phyloP scores from a whole-genome alignment of 1,140 invertebrate species.

The Oncopeltus fasciatus region DNA sequence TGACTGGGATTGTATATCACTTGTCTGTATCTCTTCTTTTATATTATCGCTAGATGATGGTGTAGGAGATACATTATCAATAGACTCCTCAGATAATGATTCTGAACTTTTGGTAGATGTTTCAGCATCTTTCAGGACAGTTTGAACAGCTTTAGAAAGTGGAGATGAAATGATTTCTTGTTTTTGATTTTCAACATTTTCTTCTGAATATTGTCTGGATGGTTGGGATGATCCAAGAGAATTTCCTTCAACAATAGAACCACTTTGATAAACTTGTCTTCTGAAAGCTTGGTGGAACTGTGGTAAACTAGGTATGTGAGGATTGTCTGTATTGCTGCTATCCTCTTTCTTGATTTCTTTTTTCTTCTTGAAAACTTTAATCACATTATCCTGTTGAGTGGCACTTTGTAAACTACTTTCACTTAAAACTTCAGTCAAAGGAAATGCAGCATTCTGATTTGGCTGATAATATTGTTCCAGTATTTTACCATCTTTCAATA shows the following conservation, averaged over 20 bases:
- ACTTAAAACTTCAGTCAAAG: not conserved
- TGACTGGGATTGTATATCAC: constrained; percentile 10
- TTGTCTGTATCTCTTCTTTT: not conserved
- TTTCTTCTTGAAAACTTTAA: constrained; percentile 15
- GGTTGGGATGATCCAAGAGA: not conserved
- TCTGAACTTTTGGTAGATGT: not conserved
- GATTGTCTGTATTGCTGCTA: constrained; percentile 13
- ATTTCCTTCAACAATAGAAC: constrained; percentile 6
- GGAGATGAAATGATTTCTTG: not conserved
- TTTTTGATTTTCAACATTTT: not conserved
- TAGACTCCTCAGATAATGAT: not conserved
- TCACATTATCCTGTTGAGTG: constrained; percentile 5
- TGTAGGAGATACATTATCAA: not conserved
- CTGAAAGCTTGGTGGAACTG: constrained; percentile 69
- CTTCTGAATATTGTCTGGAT: not conserved
- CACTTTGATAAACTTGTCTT: constrained; percentile 35
- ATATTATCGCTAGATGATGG: not conserved
- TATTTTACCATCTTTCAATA: constrained; percentile 17
- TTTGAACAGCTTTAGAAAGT: constrained; percentile 17
- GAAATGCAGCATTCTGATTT: not conserved
- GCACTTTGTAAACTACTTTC: not conserved
- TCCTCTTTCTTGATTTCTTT: constrained; percentile 18
- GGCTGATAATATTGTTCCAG: constrained; percentile 15
- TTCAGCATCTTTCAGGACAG: constrained; percentile 13
- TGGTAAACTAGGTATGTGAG: constrained; percentile 35